Evolutionary conservation across 2,797 vertebrate species (phyloP).

Genomic region (Pseudochaenichthys georgianus): DNA sequence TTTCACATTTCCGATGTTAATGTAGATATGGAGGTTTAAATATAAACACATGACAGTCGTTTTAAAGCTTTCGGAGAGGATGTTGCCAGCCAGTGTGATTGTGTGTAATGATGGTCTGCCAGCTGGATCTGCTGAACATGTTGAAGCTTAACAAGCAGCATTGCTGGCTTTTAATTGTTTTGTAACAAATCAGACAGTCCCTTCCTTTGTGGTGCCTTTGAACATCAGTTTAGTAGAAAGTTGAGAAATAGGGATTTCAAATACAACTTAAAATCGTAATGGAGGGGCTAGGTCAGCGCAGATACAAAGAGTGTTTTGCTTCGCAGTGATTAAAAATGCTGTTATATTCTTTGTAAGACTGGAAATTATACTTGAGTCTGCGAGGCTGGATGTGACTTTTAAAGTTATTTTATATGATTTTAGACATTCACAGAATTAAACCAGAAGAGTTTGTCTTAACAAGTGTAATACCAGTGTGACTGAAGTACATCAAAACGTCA

Average conservation of each 20-base stretch:
- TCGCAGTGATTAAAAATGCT: conserved; percentile 41
- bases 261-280: conserved; percentile 40
- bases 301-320: conserved; percentile 39
- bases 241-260: conserved; percentile 45
- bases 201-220: conserved; percentile 15
- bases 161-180: conserved; percentile 48
- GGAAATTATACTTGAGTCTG: conserved; percentile 30
- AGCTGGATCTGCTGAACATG: conserved; percentile 49
- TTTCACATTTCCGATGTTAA: conserved; percentile 30
- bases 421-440: conserved; percentile 39
- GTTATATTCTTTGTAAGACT: conserved; percentile 17
- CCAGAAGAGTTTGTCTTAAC: conserved; percentile 40
- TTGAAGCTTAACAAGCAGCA: conserved; percentile 54
- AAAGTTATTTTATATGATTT: conserved; percentile 46
- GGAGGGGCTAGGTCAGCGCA: conserved; percentile 41
- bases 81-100: conserved; percentile 36
- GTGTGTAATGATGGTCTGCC: conserved; percentile 45
- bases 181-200: conserved; percentile 28
- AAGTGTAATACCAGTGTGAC: conserved; percentile 38
- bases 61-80: conserved; percentile 28
- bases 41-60: conserved; percentile 25
- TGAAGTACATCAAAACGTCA: conserved; percentile 43
- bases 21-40: conserved; percentile 38
- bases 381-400: conserved; percentile 29
- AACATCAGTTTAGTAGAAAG: conserved; percentile 30